Conservation (phyloP, 1,140 invertebrate species). For the Drosophila kurseongensis region DNA sequence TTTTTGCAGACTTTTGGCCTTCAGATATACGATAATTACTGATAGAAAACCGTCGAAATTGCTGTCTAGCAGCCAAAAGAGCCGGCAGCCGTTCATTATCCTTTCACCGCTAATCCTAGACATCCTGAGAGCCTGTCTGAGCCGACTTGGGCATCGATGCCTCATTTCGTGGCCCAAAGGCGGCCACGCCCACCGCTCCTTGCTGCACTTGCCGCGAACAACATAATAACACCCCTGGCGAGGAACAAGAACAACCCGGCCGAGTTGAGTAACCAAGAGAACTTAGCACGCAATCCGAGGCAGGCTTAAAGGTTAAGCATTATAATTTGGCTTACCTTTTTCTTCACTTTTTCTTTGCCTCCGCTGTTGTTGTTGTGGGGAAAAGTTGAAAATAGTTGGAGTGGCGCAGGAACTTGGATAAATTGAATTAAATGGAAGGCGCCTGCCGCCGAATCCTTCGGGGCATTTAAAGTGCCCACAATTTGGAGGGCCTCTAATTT, state of each 20-base stretch:
- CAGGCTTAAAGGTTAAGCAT: conserved; percentile 79
- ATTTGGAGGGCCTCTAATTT: conserved; percentile 57
- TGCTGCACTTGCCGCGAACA: conserved; percentile 54
- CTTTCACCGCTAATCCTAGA: conserved; percentile 37
- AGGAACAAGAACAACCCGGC: conserved; percentile 40
- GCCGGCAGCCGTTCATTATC: conserved; percentile 26
- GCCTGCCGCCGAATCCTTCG: conserved; percentile 14
- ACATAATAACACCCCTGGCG: conserved; percentile 70
- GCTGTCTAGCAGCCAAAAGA: conserved; percentile 6
- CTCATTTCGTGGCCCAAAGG: conserved; percentile 5
- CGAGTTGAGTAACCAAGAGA: conserved; percentile 63
- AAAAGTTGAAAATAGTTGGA: conserved; percentile 71
- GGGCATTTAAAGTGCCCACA: conserved; percentile 37
- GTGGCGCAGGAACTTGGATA: conserved; percentile 41
- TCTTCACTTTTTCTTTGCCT: background rate
- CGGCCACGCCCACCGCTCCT: conserved; percentile 29
- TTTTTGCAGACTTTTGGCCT: background rate
- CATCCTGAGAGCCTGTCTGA: conserved; percentile 23
- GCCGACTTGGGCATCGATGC: conserved; percentile 7
- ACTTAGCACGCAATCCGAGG: conserved; percentile 78
- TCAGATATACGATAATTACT: conserved; percentile 5
- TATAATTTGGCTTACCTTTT: conserved; percentile 78
- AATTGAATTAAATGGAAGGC: conserved; percentile 77
- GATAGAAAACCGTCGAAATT: background rate
- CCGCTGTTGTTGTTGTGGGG: conserved; percentile 14